Evolutionary conservation across 2,797 vertebrate genomes (phyloP).

Genomic region (Anisognathus igniventris): DNA sequence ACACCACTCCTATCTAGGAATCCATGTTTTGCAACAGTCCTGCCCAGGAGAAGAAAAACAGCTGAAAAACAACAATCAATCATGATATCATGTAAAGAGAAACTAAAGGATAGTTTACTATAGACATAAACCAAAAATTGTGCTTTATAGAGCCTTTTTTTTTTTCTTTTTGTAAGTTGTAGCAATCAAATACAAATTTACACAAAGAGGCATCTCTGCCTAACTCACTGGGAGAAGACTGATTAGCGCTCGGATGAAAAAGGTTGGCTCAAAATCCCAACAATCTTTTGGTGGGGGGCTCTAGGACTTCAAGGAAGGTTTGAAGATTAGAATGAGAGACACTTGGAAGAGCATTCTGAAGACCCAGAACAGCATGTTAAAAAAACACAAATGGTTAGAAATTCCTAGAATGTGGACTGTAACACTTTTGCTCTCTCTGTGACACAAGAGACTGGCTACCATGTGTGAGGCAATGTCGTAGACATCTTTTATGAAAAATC

Average conservation of each 20-base stretch:
- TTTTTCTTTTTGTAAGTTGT: neutral
- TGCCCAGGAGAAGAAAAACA: neutral
- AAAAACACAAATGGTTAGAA: neutral
- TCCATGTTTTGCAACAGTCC: fast-evolving
- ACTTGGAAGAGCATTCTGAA: neutral
- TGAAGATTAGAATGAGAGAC: neutral
- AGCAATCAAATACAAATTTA: neutral
- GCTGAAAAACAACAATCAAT: neutral
- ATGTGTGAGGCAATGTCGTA: neutral
- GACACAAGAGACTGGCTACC: neutral
- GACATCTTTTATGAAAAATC: too few relatives aligned
- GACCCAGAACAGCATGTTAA: neutral
- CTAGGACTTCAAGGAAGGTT: neutral
- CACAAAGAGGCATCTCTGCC: neutral
- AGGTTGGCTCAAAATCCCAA: neutral
- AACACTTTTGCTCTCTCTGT: neutral
- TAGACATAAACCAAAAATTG: neutral
- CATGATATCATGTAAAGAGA: neutral
- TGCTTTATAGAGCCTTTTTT: neutral
- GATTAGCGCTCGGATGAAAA: neutral
- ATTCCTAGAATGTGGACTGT: neutral
- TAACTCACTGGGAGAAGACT: neutral
- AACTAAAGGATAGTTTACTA: neutral
- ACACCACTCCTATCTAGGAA: fast-evolving
- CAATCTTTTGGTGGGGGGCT: neutral